Conservation (phyloP, 35 echinoderm and acorn worm species). For the Amphiura filiformis region DNA sequence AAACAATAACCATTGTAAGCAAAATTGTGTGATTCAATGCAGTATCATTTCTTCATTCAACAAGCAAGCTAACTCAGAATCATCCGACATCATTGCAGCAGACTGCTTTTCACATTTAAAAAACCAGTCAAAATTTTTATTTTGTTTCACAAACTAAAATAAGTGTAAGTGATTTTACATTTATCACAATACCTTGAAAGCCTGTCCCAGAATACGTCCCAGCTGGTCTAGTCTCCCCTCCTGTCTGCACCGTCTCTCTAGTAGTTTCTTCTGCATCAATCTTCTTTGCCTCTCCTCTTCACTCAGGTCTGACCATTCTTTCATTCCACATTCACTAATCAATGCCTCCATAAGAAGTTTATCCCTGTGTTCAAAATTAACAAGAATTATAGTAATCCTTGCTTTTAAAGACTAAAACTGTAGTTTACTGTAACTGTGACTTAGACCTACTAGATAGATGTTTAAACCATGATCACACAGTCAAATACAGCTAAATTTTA, state of each 20-base stretch:
- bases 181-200: constrained; percentile 55
- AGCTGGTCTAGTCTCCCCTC: constrained; percentile 88
- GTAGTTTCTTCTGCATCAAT: constrained; percentile 75
- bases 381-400: too few species aligned
- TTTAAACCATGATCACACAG: too few species aligned
- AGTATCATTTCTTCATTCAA: too few species aligned
- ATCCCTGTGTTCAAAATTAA: constrained; percentile 43
- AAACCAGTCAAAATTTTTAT: background rate
- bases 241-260: constrained; percentile 77
- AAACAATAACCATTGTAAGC: background rate
- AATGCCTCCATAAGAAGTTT: constrained; percentile 69
- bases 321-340: constrained; percentile 60
- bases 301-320: constrained; percentile 53
- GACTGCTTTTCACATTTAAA: too few species aligned
- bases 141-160: background rate
- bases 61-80: too few species aligned
- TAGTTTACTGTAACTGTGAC: too few species aligned
- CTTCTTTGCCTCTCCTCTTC: constrained; percentile 60
- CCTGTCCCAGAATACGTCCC: constrained; percentile 55
- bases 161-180: too few species aligned
- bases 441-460: too few species aligned
- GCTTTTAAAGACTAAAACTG: too few species aligned
- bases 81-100: too few species aligned
- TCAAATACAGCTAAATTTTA: too few species aligned
- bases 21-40: too few species aligned